These are phyloP conservation scores for Anoura caudifer DNA, from an alignment of 2,113 vertebrate species.

Conservation along the genomic window DNA sequence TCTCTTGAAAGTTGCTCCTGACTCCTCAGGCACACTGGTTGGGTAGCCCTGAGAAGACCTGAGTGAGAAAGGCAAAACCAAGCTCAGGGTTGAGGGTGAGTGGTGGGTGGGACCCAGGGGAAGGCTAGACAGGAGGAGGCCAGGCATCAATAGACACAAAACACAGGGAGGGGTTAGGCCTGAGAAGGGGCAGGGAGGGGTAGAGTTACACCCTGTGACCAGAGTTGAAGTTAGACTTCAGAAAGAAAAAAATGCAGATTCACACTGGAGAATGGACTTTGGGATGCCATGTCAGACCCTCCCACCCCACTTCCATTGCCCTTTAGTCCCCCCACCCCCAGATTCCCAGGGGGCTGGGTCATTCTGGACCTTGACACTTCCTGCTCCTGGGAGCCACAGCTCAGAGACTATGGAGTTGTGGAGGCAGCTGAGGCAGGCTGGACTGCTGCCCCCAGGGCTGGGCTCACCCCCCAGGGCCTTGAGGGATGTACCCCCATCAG, in stretches of 20 bases:
- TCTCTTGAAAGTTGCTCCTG: not conserved
- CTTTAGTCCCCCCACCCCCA: not conserved
- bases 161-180: not conserved
- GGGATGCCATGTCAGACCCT: not conserved
- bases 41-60: not conserved
- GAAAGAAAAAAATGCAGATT: not conserved
- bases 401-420: constrained; percentile 63
- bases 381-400: not conserved
- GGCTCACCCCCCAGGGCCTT: constrained; percentile 10
- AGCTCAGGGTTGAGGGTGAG: not conserved
- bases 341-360: not conserved
- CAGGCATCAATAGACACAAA: not conserved
- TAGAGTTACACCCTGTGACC: not conserved
- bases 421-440: constrained; percentile 41
- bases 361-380: constrained; percentile 60
- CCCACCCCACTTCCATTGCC: not conserved
- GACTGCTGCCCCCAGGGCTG: constrained; percentile 24
- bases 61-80: not conserved
- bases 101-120: not conserved
- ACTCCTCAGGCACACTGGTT: not conserved
- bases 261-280: constrained; percentile 61
- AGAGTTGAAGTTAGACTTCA: constrained; percentile 2
- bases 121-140: not conserved
- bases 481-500: not conserved
- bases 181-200: not conserved